Evolutionary conservation across 2,888 invertebrate genomes (phyloP), one percentile per base, ranked within the genome.

Genomic region (Leptopterna dolabrata): DNA sequence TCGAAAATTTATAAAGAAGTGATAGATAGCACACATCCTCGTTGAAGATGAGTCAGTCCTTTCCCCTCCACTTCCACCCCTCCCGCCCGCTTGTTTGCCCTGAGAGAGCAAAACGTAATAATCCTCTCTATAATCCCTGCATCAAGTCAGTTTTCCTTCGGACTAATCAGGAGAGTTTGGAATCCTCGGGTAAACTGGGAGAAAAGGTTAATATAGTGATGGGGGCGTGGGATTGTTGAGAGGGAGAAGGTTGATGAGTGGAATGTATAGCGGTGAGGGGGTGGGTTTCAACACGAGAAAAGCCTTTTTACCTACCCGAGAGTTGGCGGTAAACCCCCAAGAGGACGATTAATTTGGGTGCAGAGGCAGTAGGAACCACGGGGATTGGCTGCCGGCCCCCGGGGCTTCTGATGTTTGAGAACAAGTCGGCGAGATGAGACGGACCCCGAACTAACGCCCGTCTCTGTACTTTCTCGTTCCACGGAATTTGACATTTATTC

Each of bases 401-500:
- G 63, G 24, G 24, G 63, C 63, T 63, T 63, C 24, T 63, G 63
- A 63, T 63, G 63, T 63, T 63, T 63, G 63, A 63, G 63, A 63
- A 63, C 63, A 63, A 9, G 63, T 6, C n/a, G 51, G n/a, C 24
- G 4, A 11, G 11, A 63, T 36, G 51, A 19, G 51, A 51, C 24
- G 24, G 63, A 9, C 63, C 63, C 24, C 2, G 36, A 36, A 2
- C 7, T 36, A 2, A 36, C 63, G 19, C 63, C 19, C 63, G 24
- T 63, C 63, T 27, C 63, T 24, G 6, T 63, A 24, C 7, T 7
- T 4, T 63, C 63, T 27, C 27, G 6, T 63, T 63, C 63, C 11
- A 27, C 63, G 24, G 63, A 63, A 63, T 63, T 63, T 63, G 63
- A 63, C 63, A 63, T 63, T 63, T 63, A 63, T 63, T 63, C 63